These are phyloP conservation scores for Dascillus cervinus DNA, from an alignment of 2,888 invertebrate species.

Conservation along the genomic window DNA sequence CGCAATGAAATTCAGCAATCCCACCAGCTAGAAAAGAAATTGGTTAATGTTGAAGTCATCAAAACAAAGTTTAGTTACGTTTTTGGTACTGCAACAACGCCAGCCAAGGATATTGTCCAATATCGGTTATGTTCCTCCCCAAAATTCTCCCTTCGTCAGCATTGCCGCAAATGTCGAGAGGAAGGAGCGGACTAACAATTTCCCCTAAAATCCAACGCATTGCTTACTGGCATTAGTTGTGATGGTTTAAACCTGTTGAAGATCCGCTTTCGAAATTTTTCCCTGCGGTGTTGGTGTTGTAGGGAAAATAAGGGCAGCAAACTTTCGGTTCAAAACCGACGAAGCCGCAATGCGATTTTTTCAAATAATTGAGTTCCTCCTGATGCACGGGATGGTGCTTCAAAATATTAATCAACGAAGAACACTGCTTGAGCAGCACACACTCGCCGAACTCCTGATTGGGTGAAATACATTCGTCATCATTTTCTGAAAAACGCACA, in stretches of 20 bases:
- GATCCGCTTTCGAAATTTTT: too few relatives aligned
- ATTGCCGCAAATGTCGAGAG: constrained; percentile 44
- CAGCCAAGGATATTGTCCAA: constrained; percentile 65
- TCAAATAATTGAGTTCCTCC: constrained; percentile 45
- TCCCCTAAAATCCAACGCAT: constrained; percentile 4
- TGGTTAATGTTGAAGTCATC: constrained; percentile 19
- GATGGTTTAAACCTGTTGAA: too few relatives aligned
- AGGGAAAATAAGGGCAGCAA: too few relatives aligned
- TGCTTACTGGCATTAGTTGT: too few relatives aligned
- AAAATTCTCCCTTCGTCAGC: constrained; percentile 48
- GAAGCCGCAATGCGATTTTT: constrained; percentile 62
- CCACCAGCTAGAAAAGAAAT: constrained; percentile 42
- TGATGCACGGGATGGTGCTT: background rate
- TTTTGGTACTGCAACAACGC: constrained; percentile 27
- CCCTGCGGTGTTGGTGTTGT: too few relatives aligned
- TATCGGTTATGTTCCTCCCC: constrained; percentile 53
- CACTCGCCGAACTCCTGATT: constrained; percentile 4
- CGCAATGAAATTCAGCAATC: constrained; percentile 60
- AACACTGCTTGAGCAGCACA: constrained; percentile 2
- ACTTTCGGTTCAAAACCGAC: constrained; percentile 53
- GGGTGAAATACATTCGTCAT: too few relatives aligned
- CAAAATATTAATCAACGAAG: background rate
- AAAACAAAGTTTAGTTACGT: constrained; percentile 44
- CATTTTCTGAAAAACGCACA: too few relatives aligned
- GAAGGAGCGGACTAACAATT: constrained; percentile 21